Evolutionary conservation across 2,797 vertebrate species (phyloP), one percentile per base, ranked within the genome.

Genomic region (Rhadinocentrus ornatus): DNA sequence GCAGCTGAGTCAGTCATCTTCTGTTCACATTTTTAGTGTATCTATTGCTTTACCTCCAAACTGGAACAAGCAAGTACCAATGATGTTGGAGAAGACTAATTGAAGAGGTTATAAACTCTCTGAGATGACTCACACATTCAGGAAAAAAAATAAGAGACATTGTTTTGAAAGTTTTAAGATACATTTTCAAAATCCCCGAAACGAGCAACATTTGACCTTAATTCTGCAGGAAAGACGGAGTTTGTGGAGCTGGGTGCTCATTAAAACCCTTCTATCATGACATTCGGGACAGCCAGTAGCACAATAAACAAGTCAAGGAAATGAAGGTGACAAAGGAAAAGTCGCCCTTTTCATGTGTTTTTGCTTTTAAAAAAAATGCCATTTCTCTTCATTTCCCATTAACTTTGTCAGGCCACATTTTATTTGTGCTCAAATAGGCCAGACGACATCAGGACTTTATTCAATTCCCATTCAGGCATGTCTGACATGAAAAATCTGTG

Each of bases 151-250:
- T 64, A 70, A 81, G 71, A 24, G 12, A 34, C 48, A 53, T 31
- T 34, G 44, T 62, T 70, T 22, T 22, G 3, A 69, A 60, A 67
- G 68, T 71, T 76, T 9, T 24, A 10, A 8, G n/a, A 50, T 50
- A 50, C 22, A 50, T 0, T 66, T n/a, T 56, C 3, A 69, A 68
- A 69, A 75, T 62, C 67, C 56, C 59, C 44, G 35, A 57, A 72
- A 74, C 37, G 66, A 71, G 34, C 62, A 73, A 44, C 65, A 69
- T 31, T 54, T 71, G 73, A 54, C 71, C 63, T 84, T 83, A 61
- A 68, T 77, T 68, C 9, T n/a, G 22, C 41, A 12, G 20, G 22
- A 32, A 66, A 60, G 16, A n/a, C 7, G 27, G 29, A 62, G 13
- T 41, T 46, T 32, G 53, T 13, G 64, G 52, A 69, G 58, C 29